Evolutionary conservation across 2,113 vertebrate genomes (phyloP), one percentile per base, ranked within the genome.

Genomic region (Bujurquina vittata): DNA sequence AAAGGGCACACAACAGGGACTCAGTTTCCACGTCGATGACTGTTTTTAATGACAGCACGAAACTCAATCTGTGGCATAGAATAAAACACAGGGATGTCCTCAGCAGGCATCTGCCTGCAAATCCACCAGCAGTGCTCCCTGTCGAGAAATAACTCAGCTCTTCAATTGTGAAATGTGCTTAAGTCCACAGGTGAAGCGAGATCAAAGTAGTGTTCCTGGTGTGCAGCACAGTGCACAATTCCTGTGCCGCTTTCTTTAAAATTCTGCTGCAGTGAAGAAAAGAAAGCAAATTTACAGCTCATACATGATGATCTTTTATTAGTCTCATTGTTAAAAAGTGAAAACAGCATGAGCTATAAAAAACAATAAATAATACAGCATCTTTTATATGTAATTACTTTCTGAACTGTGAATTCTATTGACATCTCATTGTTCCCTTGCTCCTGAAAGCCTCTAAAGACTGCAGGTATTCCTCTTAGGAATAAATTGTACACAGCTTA

Each of bases 31-130:
- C 74, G 54, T 83, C 76, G 29, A 23, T 2, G 8, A 35, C 72
- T 77, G 40, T 78, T 83, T 72, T 86, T 90, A 83, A 87, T 87
- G 81, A 79, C 74, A 23, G 60, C 57, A 46, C 57, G 74, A 81
- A 83, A 67, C 87, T 78, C 83, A 75, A 62, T 90, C 72, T 90
- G 73, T 2, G 18, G 33, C 54, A 61, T 7, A 74, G 75, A 80
- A 83, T 84, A 86, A 84, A 87, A 84, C 79, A 89, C 61, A 20
- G 81, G 80, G 78, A 87, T 52, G 40, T 79, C 55, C 84, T 67
- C 84, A 83, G 84, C 87, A 89, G 88, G 82, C 46, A 35, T 83
- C 90, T 63, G 22, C 81, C 59, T 73, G 74, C n/a, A 29, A 78
- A 78, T 80, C 74, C 78, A 79, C 85, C 14, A 77, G 77, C 75